These are phyloP conservation scores for Dipodomys ordii DNA, from an alignment of 2,113 vertebrate genomes.

Conservation along the genomic window DNA sequence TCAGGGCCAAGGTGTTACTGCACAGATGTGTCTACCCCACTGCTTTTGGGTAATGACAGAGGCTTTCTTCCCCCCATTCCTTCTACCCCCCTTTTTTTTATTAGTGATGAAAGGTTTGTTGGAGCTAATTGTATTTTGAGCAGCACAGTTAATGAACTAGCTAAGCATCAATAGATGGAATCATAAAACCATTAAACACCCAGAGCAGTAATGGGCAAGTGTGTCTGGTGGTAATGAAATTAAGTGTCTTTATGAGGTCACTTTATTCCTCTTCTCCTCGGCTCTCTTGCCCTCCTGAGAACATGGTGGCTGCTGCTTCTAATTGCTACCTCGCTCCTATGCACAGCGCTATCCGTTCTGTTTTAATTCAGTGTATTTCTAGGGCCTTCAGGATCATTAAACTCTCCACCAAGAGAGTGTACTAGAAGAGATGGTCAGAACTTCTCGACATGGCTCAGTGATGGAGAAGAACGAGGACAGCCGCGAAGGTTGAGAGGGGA, in stretches of 20 bases:
- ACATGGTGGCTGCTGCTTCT: constrained; percentile 66
- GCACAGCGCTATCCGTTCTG: constrained; percentile 70
- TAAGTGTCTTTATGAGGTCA: constrained; percentile 73
- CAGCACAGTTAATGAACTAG: constrained; percentile 82
- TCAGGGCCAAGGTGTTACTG: constrained; percentile 13
- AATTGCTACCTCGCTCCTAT: constrained; percentile 77
- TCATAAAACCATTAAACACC: constrained; percentile 79
- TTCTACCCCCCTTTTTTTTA: background rate
- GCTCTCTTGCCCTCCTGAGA: constrained; percentile 70
- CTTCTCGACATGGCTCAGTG: constrained; percentile 49
- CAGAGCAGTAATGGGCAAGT: constrained; percentile 78
- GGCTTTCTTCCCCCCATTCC: too few relatives aligned
- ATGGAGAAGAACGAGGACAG: background rate
- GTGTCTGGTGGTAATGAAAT: constrained; percentile 76
- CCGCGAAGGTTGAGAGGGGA: background rate
- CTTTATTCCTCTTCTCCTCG: constrained; percentile 46
- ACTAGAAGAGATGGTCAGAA: background rate
- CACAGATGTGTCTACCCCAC: constrained; percentile 39
- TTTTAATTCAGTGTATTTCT: constrained; percentile 77
- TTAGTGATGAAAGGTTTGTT: constrained; percentile 79
- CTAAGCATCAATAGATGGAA: constrained; percentile 80
- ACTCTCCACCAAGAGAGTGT: constrained; percentile 23
- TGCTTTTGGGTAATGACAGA: constrained; percentile 61
- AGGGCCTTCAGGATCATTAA: constrained; percentile 72
- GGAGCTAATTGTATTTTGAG: constrained; percentile 83